Conservation (phyloP, 2,113 vertebrate species). For the Columba livia region DNA sequence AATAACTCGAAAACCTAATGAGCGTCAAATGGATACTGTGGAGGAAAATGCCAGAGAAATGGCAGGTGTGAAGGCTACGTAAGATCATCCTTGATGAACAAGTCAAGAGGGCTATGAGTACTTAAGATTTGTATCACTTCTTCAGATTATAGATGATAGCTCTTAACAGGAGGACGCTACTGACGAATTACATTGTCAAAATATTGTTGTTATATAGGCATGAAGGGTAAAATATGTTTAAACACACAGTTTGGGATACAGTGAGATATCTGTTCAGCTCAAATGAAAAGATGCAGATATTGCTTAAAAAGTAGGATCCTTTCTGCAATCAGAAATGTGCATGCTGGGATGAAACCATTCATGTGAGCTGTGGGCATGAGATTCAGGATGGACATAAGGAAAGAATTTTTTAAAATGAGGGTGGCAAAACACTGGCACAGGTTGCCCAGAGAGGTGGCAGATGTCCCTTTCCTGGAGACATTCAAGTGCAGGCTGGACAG, state of each 20-base stretch:
- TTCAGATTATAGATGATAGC: slow-evolving; percentile 70
- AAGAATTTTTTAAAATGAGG: no score
- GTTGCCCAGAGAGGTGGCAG: no score
- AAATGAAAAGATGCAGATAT: slow-evolving; percentile 59
- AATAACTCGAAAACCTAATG: slow-evolving; percentile 65
- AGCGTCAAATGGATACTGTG: slow-evolving; percentile 64
- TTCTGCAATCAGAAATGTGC: slow-evolving; percentile 8
- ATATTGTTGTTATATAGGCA: slow-evolving; percentile 73
- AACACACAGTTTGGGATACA: slow-evolving; percentile 70
- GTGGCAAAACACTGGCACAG: no score
- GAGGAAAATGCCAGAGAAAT: slow-evolving; percentile 59
- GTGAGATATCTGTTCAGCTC: slow-evolving; percentile 66
- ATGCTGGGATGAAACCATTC: slow-evolving; percentile 28
- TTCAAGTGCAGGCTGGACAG: no score
- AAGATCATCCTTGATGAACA: slow-evolving; percentile 52
- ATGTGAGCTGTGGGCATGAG: not conserved
- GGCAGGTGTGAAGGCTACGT: slow-evolving; percentile 59
- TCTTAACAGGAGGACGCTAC: slow-evolving; percentile 68
- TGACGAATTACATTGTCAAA: slow-evolving; percentile 72
- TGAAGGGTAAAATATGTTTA: slow-evolving; percentile 74
- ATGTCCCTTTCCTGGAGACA: no score
- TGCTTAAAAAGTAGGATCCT: slow-evolving; percentile 51
- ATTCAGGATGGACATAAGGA: no score
- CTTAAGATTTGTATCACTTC: slow-evolving; percentile 72
- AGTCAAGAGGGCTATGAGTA: slow-evolving; percentile 60